Percentiles rank a stretch among this genome's conserved stretches.
Evolutionary conservation across 2,888 invertebrate species (phyloP).

Genomic region (Synanthedon tipuliformis): DNA sequence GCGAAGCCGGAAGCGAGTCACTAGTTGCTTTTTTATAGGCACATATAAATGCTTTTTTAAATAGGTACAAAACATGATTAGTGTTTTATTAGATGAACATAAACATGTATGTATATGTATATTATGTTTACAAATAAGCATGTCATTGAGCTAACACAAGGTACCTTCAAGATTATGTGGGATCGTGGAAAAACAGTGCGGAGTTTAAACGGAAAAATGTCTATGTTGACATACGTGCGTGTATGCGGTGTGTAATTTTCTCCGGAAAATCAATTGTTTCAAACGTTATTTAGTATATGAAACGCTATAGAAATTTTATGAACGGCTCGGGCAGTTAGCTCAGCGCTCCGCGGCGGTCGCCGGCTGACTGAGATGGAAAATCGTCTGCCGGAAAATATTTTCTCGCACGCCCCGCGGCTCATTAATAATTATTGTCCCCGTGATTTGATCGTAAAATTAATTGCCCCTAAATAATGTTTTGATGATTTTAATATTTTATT

Average conservation of each 20-base stretch:
- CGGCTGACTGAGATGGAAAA: conserved; percentile 45
- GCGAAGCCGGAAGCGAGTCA: no score
- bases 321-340: conserved; percentile 12
- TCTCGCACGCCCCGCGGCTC: conserved; percentile 11
- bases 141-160: no score
- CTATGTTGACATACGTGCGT: conserved; percentile 22
- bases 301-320: conserved; percentile 6
- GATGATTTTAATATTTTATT: no score
- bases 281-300: conserved; percentile 42
- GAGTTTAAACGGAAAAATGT: no score
- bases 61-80: no score
- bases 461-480: neutral
- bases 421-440: neutral
- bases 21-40: no score
- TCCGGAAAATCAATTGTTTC: conserved; percentile 32
- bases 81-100: no score
- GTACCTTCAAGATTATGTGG: no score
- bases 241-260: conserved; percentile 40
- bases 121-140: no score
- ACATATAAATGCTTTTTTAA: no score
- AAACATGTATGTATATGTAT: no score
- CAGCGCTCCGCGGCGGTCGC: conserved; percentile 44
- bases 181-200: no score
- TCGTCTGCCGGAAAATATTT: conserved; percentile 26
- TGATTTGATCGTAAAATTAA: neutral